phyloP scores from a whole-genome alignment of 2,797 vertebrate genomes.

The Helicolenus hilgendorfi region DNA sequence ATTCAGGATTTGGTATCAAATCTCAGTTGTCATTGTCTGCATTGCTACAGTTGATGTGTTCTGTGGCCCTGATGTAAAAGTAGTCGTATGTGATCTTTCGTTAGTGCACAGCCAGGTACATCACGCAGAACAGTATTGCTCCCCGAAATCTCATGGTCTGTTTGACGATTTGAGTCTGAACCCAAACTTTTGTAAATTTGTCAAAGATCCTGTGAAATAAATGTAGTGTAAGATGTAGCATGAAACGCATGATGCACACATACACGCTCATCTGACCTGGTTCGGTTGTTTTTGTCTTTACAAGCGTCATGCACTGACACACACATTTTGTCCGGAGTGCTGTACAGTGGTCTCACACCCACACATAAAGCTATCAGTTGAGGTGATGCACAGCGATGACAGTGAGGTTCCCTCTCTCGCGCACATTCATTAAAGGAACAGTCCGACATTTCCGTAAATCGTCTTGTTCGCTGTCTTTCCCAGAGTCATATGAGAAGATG shows the following conservation, averaged over 20 bases:
- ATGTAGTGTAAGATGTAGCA: conserved; percentile 58
- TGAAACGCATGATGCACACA: conserved; percentile 54
- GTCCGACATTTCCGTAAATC: conserved; percentile 19
- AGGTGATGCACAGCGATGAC: conserved; percentile 69
- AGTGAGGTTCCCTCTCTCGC: conserved; percentile 42
- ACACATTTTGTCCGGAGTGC: conserved; percentile 64
- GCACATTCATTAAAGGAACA: conserved; percentile 56
- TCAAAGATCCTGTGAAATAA: conserved; percentile 50
- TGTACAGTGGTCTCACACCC: conserved; percentile 74
- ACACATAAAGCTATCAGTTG: conserved; percentile 76
- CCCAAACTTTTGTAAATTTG: conserved; percentile 32
- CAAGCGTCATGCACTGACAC: conserved; percentile 70
- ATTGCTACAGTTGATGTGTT: conserved; percentile 67
- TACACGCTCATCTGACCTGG: conserved; percentile 45
- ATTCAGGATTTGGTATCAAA: conserved; percentile 68
- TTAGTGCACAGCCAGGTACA: conserved; percentile 52
- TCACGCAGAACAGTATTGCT: conserved; percentile 81
- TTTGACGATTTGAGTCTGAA: conserved; percentile 57
- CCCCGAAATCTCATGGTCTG: conserved; percentile 43
- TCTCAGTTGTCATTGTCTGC: conserved; percentile 52
- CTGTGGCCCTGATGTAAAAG: conserved; percentile 59
- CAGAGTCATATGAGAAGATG: neutral
- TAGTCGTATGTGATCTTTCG: conserved; percentile 34
- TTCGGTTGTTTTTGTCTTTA: conserved; percentile 41
- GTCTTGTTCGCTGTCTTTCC: neutral